A percentile compares a stretch with the other conserved stretches of the same genome.
Evolutionary conservation across 2,888 invertebrate species (phyloP).

Genomic region (Lissocephala sabroskyi): DNA sequence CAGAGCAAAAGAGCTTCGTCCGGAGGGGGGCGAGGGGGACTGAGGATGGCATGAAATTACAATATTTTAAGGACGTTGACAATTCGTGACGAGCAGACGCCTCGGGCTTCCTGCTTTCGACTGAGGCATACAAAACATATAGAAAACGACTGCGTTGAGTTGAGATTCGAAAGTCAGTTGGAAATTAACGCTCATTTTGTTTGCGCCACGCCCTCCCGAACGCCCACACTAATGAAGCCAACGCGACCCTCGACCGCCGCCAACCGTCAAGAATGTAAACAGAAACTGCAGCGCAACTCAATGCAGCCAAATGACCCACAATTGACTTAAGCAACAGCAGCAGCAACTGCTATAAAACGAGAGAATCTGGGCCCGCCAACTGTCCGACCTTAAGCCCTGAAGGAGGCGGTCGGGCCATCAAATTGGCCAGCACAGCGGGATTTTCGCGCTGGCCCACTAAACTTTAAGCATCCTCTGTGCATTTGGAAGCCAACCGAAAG

Average conservation of each 20-base stretch:
- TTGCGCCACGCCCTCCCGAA: too few species aligned
- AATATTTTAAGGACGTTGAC: conserved; percentile 50
- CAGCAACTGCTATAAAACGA: too few species aligned
- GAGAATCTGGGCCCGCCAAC: too few species aligned
- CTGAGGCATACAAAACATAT: too few species aligned
- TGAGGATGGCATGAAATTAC: conserved; percentile 35
- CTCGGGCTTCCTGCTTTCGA: conserved; percentile 1
- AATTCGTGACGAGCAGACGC: conserved; percentile 35
- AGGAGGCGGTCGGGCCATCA: conserved; percentile 2
- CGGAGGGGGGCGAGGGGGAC: neutral
- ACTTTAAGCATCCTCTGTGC: too few species aligned
- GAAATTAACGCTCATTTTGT: conserved; percentile 25
- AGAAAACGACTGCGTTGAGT: neutral
- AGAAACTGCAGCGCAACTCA: conserved; percentile 5
- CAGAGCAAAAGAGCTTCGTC: neutral
- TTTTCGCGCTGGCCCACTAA: conserved; percentile 1
- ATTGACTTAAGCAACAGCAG: too few species aligned
- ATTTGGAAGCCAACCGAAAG: conserved; percentile 8
- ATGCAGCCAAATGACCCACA: conserved; percentile 7
- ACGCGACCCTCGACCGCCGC: neutral
- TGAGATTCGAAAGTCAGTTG: conserved; percentile 36
- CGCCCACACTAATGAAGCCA: too few species aligned
- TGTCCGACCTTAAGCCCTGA: too few species aligned
- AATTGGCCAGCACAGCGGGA: too few species aligned
- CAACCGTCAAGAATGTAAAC: neutral